Percentiles rank a stretch among this genome's conserved stretches.
Conservation (phyloP, 2,797 vertebrate species). For the Florisuga fusca region DNA sequence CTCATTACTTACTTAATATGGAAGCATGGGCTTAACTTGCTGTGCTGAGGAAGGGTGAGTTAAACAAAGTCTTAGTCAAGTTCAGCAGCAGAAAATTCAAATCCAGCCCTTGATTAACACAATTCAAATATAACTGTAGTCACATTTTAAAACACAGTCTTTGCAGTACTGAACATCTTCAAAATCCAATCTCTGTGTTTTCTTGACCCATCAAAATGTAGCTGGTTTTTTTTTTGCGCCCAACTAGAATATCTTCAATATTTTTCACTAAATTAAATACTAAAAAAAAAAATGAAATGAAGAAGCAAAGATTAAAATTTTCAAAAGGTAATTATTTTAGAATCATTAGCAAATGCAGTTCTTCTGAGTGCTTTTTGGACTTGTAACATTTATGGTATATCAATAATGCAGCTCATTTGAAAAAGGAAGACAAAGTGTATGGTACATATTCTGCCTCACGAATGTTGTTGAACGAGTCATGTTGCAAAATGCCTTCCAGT, state of each 20-base stretch:
- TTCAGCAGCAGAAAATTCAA: not conserved
- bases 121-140: not conserved
- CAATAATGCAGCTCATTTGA: constrained; percentile 70
- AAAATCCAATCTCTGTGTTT: not conserved
- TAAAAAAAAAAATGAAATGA: not conserved
- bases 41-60: not conserved
- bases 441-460: constrained; percentile 32
- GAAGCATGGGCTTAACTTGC: not conserved
- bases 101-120: not conserved
- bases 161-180: not conserved
- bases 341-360: constrained; percentile 42
- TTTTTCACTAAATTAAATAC: not conserved
- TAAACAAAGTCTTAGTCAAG: not conserved
- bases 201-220: not conserved
- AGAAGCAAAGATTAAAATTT: not conserved
- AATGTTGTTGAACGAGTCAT: constrained; percentile 61
- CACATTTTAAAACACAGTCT: not conserved
- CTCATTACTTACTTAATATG: not conserved
- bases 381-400: constrained; percentile 60
- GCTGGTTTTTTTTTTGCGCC: not conserved
- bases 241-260: not conserved
- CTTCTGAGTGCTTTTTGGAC: constrained; percentile 54
- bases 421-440: constrained; percentile 23
- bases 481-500: constrained; percentile 57
- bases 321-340: constrained; percentile 33